Base-by-base conservation (phyloP, 1,140 invertebrate species). In the Panagrolaimus sp. region DNA sequence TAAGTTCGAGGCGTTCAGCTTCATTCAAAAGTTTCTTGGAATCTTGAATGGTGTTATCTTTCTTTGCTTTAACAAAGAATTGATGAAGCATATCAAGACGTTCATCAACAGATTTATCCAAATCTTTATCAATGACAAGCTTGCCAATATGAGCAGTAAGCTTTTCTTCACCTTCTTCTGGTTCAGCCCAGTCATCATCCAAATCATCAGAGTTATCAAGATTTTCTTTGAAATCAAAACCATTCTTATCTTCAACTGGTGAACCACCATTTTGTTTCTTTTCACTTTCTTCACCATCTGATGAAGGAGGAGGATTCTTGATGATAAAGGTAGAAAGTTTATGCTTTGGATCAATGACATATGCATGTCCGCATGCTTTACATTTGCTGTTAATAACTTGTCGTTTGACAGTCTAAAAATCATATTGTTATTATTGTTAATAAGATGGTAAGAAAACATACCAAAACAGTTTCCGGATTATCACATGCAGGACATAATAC, bases 311-410 rank as follows among this genome's bases (percentile, higher is more conserved):
- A 24, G 95, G 96, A 87, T 98, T 97, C 85, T 98, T 98, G 63
- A 98, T 85, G 77, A 99, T 98, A 86, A 92, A 99, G 0, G 95
- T 96, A 78, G 96, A 96, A 38, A 99, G 87, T 84, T 97, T 96
- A 84, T 98, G 96, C 80, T 91, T 91, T 83, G 91, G 92, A 84
- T 96, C 93, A 62, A 86, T 79, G 8, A 96, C 85, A n/a, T 91
- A 92, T 83, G 90, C 89, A 86, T 94, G 91, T 70, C 96, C 96
- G 85, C 96, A 98, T 44, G 96, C 96, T 85, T 96, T 97, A 87
- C 96, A 99, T 7, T 90, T 90, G 84, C 95, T 92, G 43, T 89
- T 90, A 77, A 98, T 96, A n/a, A 89, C 45, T 44, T 82, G 71
- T 24, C 75, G 70, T 26, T 74, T 74, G 8, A 83, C 75, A 43